A percentile compares a stretch with the other conserved stretches of the same genome.
Evolutionary conservation across 35 echinoderm and acorn worm species (phyloP).

Genomic region (Strongylocentrotus purpuratus): DNA sequence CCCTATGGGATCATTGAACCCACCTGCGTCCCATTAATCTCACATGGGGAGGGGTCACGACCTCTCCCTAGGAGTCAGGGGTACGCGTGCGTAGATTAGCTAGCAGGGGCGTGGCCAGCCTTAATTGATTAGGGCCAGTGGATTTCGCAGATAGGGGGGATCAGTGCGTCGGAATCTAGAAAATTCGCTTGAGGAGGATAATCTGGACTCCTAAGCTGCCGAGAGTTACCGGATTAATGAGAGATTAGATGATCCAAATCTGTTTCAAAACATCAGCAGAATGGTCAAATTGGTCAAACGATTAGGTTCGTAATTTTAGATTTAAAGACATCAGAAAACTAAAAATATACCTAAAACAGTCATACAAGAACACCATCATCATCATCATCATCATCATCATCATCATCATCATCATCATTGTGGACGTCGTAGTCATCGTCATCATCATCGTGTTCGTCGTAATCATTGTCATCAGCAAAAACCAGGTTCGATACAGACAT

Average conservation of each 20-base stretch:
- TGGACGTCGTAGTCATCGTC: no score
- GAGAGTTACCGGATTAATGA: neutral
- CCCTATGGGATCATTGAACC: neutral
- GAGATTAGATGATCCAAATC: neutral
- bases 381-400: no score
- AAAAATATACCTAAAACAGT: no score
- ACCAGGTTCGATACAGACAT: no score
- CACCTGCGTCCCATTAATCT: neutral
- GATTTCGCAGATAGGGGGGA: neutral
- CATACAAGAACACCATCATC: no score
- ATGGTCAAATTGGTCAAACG: neutral
- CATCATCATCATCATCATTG: no score
- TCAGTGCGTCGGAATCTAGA: neutral
- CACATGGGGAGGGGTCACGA: neutral
- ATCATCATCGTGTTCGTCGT: no score
- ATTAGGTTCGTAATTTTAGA: no score
- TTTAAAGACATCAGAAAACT: no score
- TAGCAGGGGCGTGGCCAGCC: neutral
- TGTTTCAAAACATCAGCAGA: neutral
- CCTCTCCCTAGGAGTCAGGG: neutral
- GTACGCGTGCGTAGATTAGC: neutral
- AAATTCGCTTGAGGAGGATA: neutral
- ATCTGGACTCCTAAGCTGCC: neutral
- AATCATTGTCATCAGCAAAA: no score
- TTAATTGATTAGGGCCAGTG: neutral